A percentile compares a stretch with the other conserved stretches of the same genome.
These are phyloP conservation scores for Trisateles emortualis DNA, from an alignment of 2,888 invertebrate genomes.

Conservation along the genomic window DNA sequence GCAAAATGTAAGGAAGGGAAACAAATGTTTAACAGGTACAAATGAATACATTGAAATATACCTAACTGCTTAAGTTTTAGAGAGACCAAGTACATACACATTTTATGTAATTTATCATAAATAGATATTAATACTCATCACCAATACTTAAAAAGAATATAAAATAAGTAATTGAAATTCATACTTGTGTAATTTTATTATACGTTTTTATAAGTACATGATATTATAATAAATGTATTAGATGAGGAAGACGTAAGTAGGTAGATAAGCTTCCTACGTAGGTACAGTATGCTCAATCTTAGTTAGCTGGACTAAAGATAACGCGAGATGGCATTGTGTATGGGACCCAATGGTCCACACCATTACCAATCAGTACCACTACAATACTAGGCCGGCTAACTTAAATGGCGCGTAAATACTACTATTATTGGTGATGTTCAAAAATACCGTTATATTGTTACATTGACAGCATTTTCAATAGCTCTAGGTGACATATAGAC, in stretches of 20 bases:
- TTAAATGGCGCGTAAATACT: too few relatives aligned
- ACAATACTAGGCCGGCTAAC: too few relatives aligned
- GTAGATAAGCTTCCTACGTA: too few relatives aligned
- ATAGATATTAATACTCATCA: constrained; percentile 32
- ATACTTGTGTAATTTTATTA: constrained; percentile 27
- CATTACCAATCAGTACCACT: too few relatives aligned
- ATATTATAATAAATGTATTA: not conserved
- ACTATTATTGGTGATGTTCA: too few relatives aligned
- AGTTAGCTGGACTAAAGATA: too few relatives aligned
- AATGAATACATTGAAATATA: constrained; percentile 36
- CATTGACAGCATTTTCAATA: too few relatives aligned
- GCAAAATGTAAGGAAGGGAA: constrained; percentile 57
- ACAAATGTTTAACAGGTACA: constrained; percentile 39
- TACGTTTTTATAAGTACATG: not conserved
- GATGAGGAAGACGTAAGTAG: not conserved
- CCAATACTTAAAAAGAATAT: constrained; percentile 8
- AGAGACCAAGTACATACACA: constrained; percentile 43
- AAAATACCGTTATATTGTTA: too few relatives aligned
- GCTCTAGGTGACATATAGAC: too few relatives aligned
- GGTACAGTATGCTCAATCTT: too few relatives aligned
- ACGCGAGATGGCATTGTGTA: too few relatives aligned
- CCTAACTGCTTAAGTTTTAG: constrained; percentile 28
- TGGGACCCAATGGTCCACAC: too few relatives aligned
- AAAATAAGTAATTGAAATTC: constrained; percentile 6
- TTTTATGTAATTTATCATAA: constrained; percentile 29